Base-by-base conservation (phyloP, 2,888 invertebrate species). In the Tetragonisca angustula region DNA sequence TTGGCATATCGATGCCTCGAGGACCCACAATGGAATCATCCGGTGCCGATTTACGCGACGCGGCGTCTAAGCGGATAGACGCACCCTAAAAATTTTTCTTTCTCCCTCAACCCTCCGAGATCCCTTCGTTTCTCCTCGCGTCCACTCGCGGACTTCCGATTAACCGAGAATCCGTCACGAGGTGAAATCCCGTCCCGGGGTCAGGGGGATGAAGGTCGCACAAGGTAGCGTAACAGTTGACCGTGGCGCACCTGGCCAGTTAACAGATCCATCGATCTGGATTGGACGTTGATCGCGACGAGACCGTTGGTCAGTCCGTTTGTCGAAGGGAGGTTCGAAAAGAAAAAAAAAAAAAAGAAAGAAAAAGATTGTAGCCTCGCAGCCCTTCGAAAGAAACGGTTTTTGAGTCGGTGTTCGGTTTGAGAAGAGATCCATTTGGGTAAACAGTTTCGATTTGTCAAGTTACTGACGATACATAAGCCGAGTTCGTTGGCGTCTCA, bases 41-140 rank as follows among this genome's bases (percentile, higher is more conserved):
- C 73, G 70, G 76, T 72, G 77, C 73, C 54, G 72, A 85, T 88
- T 84, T 85, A 65, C 81, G 83, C 76, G 50, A 67, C 81, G 83
- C 76, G 76, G 76, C 56, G 80, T 75, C 69, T 91, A 91, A 91
- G 89, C 89, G 89, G 90, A 91, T 91, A 80, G 88, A 86, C 72
- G 81, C 85, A 82, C 86, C 88, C 87, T 76, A 84, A 85, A 86
- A 84, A 27, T 27, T 27, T 27, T 27, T 86, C 81, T 81, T 85
- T 82, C 79, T 68, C 73, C 67, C 76, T 71, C 80, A 61, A 74
- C 64, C 68, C 62, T 75, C 52, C 15, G 71, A 68, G 76, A 78
- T 83, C 79, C 74, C 73, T 72, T 67, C 67, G 76, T 43, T 69
- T 64, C 71, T 54, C 64, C n/a, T 73, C 73, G 81, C 76, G 82